Evolutionary conservation across 53 echinoderm and acorn worm genomes (phyloP).

Genomic region (Holothuria scabra): DNA sequence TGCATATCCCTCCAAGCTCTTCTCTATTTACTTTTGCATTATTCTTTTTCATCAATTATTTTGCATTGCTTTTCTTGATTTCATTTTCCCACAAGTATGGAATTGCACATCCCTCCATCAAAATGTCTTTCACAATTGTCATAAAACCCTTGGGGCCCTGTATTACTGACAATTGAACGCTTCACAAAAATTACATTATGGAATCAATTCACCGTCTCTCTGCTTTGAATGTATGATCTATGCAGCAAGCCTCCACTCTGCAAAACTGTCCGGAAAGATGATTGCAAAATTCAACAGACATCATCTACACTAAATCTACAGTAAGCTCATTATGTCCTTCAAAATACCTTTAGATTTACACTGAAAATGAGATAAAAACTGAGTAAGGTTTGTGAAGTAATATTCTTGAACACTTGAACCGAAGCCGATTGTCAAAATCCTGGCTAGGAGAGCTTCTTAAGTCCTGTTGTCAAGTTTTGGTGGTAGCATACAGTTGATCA

Average conservation of each 20-base stretch:
- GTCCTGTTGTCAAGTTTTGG: conserved; percentile 32
- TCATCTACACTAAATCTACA: no score
- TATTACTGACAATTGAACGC: no score
- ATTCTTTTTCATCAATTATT: conserved; percentile 1
- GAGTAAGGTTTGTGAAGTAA: conserved; percentile 7
- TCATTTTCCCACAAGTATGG: conserved; percentile 37
- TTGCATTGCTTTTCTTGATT: conserved; percentile 1
- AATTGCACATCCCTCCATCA: conserved; percentile 20
- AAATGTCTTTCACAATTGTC: background rate
- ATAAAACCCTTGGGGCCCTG: conserved; percentile 33
- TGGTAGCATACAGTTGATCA: conserved; percentile 34
- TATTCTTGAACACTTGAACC: conserved; percentile 31
- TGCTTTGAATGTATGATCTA: no score
- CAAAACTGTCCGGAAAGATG: no score
- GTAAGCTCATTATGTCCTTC: no score
- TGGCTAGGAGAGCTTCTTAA: conserved; percentile 11
- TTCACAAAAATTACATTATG: no score
- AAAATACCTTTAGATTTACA: no score
- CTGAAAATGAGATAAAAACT: background rate
- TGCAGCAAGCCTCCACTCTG: no score
- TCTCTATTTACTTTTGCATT: no score
- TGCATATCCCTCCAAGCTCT: no score
- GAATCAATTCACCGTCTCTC: no score
- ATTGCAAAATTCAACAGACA: no score
- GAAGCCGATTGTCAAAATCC: conserved; percentile 21